These are phyloP conservation scores for Uloborus diversus DNA, from an alignment of 1,140 invertebrate species.

Conservation along the genomic window DNA sequence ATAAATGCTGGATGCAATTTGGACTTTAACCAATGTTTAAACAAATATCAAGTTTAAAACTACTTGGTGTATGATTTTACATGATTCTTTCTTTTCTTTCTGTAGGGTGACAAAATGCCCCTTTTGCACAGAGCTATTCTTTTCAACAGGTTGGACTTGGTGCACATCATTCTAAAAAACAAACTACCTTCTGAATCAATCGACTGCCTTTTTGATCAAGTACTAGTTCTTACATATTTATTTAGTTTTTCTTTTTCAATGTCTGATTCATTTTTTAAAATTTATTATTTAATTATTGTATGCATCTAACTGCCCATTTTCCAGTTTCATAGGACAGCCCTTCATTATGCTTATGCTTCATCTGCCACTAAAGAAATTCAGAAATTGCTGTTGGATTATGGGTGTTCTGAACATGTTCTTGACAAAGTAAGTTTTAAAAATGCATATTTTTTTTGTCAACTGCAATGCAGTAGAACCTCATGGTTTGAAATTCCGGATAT, in stretches of 20 bases:
- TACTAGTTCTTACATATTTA: background rate
- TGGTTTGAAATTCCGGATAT: no score
- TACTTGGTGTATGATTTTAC: no score
- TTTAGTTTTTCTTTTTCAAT: background rate
- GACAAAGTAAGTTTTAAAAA: constrained; percentile 30
- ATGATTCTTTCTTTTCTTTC: no score
- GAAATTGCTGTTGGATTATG: constrained; percentile 22
- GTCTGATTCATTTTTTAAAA: background rate
- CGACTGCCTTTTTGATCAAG: constrained; percentile 53
- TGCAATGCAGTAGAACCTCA: no score
- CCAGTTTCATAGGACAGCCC: constrained; percentile 42
- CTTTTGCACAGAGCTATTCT: constrained; percentile 43
- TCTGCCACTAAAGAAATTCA: constrained; percentile 18
- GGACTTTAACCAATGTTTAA: no score
- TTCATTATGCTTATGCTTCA: constrained; percentile 50
- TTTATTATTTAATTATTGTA: background rate
- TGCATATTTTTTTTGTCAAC: background rate
- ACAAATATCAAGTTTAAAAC: no score
- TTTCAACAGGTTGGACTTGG: constrained; percentile 12
- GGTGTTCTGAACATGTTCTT: constrained; percentile 51
- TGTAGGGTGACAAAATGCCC: constrained; percentile 43
- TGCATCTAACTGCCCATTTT: no score
- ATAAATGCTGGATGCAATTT: no score
- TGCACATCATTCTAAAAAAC: constrained; percentile 10
- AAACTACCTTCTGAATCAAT: constrained; percentile 41